Percentiles rank a stretch among this genome's conserved stretches.
These are phyloP conservation scores for Belgica antarctica DNA, from an alignment of 2,888 invertebrate genomes.

Conservation along the genomic window DNA sequence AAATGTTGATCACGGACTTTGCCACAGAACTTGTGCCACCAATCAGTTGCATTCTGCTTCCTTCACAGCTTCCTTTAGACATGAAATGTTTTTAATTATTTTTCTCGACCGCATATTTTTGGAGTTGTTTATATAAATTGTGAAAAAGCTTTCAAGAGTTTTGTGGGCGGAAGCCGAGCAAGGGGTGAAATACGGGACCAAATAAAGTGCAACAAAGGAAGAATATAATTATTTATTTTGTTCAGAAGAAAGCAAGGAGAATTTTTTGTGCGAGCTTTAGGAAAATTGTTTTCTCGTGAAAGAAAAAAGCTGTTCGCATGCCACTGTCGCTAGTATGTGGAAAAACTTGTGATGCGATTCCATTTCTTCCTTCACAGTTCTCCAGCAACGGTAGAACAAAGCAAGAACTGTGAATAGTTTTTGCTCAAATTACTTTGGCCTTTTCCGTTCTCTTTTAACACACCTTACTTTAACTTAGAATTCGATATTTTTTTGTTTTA, in stretches of 20 bases:
- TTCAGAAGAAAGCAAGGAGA: background rate
- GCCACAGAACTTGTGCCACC: too few relatives aligned
- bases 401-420: background rate
- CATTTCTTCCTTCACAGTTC: too few relatives aligned
- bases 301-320: background rate
- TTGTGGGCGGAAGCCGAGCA: background rate
- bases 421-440: background rate
- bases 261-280: background rate
- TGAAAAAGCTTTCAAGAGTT: too few relatives aligned
- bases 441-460: background rate
- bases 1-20: too few relatives aligned
- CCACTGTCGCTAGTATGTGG: too few relatives aligned
- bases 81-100: background rate
- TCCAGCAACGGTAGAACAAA: too few relatives aligned
- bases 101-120: slow-evolving; percentile 15
- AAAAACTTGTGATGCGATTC: background rate
- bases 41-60: too few relatives aligned
- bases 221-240: slow-evolving; percentile 15
- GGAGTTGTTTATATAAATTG: background rate
- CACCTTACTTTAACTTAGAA: background rate
- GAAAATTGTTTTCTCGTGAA: background rate
- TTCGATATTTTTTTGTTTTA: too few relatives aligned
- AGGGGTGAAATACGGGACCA: slow-evolving; percentile 4
- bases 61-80: background rate
- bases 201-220: slow-evolving; percentile 11